phyloP scores from a whole-genome alignment of 2,888 invertebrate genomes.

The Protodeltote pygarga region DNA sequence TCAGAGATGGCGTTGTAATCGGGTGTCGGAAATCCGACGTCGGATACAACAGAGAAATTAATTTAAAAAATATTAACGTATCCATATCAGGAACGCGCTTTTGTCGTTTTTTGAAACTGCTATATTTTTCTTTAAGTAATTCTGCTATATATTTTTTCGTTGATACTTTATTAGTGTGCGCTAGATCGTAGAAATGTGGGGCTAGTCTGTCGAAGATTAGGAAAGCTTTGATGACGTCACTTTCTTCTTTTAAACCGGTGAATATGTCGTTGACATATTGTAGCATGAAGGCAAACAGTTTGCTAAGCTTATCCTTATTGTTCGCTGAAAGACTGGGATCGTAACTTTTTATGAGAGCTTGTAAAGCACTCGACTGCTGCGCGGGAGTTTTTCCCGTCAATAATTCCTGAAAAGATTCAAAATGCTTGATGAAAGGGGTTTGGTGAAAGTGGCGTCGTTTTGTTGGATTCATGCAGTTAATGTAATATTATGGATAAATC shows the following conservation, averaged over 20 bases:
- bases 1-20: slow-evolving; percentile 93
- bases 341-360: slow-evolving; percentile 95
- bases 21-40: slow-evolving; percentile 96
- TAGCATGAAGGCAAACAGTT: slow-evolving; percentile 91
- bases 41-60: slow-evolving; percentile 93
- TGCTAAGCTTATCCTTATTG: slow-evolving; percentile 92
- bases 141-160: slow-evolving; percentile 90
- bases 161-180: slow-evolving; percentile 90
- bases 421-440: background rate
- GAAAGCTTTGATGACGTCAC: slow-evolving; percentile 84
- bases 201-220: slow-evolving; percentile 86
- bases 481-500: background rate
- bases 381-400: slow-evolving; percentile 87
- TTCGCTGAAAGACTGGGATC: slow-evolving; percentile 93
- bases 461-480: background rate
- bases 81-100: slow-evolving; percentile 89
- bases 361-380: slow-evolving; percentile 91
- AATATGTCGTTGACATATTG: slow-evolving; percentile 92
- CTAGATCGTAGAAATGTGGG: slow-evolving; percentile 89
- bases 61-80: slow-evolving; percentile 93
- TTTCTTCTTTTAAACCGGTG: slow-evolving; percentile 65
- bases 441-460: background rate
- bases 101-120: slow-evolving; percentile 86
- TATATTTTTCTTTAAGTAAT: slow-evolving; percentile 91
- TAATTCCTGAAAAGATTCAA: slow-evolving; percentile 75